These are phyloP conservation scores for Anomalospiza imberbis DNA, from an alignment of 2,797 vertebrate genomes.

Conservation along the genomic window DNA sequence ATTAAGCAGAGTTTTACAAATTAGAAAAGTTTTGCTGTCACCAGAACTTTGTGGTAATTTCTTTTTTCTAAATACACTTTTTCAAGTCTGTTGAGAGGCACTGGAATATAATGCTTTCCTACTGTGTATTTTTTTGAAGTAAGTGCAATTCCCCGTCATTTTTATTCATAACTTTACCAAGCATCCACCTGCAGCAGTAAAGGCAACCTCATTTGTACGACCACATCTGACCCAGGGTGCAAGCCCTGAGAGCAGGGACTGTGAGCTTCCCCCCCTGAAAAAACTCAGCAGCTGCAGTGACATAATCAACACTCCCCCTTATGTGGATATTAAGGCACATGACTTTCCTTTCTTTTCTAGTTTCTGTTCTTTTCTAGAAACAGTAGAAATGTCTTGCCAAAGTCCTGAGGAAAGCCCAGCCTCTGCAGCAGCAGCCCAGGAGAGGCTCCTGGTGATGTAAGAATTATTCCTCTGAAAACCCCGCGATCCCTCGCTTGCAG, in stretches of 20 bases:
- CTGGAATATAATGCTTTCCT: background rate
- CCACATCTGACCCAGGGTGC: background rate
- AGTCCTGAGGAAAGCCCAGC: background rate
- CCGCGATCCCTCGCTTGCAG: background rate
- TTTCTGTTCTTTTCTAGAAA: slow-evolving; percentile 5
- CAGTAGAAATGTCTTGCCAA: background rate
- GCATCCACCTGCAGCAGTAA: background rate
- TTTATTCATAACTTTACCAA: background rate
- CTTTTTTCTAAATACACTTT: background rate
- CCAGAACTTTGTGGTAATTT: background rate
- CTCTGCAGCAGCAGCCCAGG: background rate
- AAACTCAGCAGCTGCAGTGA: background rate
- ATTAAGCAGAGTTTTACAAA: background rate
- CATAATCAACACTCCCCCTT: background rate
- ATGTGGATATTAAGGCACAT: background rate
- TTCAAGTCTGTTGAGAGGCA: background rate
- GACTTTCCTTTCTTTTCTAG: background rate
- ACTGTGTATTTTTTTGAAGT: background rate
- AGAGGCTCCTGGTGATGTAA: background rate
- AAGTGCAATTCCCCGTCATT: background rate
- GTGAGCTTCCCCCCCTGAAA: background rate
- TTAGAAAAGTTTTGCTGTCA: background rate
- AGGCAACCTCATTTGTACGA: background rate
- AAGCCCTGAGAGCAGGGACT: background rate
- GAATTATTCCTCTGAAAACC: background rate